Evolutionary conservation across 2,113 vertebrate genomes (phyloP).

Genomic region (Oenanthe oenanthe): DNA sequence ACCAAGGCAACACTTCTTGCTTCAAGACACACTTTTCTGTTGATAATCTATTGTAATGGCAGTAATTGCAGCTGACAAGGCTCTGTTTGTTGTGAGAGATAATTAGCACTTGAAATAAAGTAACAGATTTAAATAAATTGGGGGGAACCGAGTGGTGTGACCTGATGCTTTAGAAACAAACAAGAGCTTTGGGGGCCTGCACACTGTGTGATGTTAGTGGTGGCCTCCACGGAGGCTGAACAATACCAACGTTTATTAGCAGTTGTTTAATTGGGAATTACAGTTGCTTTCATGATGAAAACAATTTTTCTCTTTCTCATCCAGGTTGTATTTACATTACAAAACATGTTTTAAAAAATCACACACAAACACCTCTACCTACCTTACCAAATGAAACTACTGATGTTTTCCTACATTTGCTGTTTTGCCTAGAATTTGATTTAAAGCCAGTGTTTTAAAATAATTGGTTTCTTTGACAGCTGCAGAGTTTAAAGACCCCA

Average conservation of each 20-base stretch:
- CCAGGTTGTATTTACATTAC: conserved; percentile 7
- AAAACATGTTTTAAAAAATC: background rate
- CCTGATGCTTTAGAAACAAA: conserved; percentile 64
- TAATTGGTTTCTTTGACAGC: background rate
- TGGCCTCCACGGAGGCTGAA: background rate
- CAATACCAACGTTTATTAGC: background rate
- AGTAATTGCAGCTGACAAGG: conserved; percentile 78
- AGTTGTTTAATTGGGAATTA: conserved; percentile 49
- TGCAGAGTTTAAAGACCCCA: background rate
- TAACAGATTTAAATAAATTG: conserved; percentile 78
- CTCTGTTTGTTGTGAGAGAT: conserved; percentile 80
- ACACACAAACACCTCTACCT: background rate
- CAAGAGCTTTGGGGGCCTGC: conserved; percentile 41
- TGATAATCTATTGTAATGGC: conserved; percentile 78
- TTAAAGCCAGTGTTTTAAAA: background rate
- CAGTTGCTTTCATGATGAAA: conserved; percentile 38
- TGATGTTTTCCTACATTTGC: background rate
- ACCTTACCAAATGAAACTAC: background rate
- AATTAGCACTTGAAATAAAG: conserved; percentile 82
- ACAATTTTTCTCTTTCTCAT: conserved; percentile 38
- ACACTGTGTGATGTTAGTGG: conserved; percentile 2
- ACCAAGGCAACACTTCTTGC: conserved; percentile 76
- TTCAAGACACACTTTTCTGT: conserved; percentile 70
- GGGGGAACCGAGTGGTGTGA: conserved; percentile 53
- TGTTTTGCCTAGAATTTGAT: background rate